phyloP scores from a whole-genome alignment of 2,888 invertebrate species.

The Coecobrya sp. region DNA sequence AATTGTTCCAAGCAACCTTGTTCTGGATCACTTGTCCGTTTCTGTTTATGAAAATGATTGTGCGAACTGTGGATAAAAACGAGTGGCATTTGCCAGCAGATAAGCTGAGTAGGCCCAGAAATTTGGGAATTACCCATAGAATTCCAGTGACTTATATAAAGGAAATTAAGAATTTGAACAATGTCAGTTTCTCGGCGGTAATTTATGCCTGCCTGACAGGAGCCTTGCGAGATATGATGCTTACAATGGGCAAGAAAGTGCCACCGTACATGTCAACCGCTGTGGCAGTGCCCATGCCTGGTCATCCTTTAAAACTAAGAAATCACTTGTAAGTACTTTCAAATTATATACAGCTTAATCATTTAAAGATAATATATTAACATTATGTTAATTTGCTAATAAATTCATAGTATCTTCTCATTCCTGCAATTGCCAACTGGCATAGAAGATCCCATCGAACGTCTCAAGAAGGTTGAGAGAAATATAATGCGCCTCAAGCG shows the following conservation, averaged over 20 bases:
- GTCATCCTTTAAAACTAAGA: slow-evolving; percentile 82
- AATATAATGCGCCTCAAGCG: slow-evolving; percentile 74
- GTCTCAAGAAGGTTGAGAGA: slow-evolving; percentile 77
- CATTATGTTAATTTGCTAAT: too few relatives aligned
- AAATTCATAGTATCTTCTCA: slow-evolving; percentile 83
- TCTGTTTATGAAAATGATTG: slow-evolving; percentile 78
- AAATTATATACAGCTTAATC: not conserved
- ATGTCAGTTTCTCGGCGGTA: slow-evolving; percentile 83
- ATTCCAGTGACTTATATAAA: slow-evolving; percentile 82
- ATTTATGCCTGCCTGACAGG: slow-evolving; percentile 81
- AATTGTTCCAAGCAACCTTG: slow-evolving; percentile 28
- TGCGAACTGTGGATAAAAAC: slow-evolving; percentile 78
- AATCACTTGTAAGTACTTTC: slow-evolving; percentile 83
- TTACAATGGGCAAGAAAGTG: slow-evolving; percentile 64
- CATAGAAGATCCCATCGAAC: slow-evolving; percentile 67
- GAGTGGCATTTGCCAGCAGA: slow-evolving; percentile 80
- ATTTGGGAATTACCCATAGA: slow-evolving; percentile 74
- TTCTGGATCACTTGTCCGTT: slow-evolving; percentile 81
- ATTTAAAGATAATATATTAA: too few relatives aligned
- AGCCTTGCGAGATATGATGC: slow-evolving; percentile 81
- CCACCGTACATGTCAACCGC: slow-evolving; percentile 80
- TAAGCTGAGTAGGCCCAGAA: slow-evolving; percentile 66
- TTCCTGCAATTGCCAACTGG: slow-evolving; percentile 83
- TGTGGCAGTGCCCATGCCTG: slow-evolving; percentile 83
- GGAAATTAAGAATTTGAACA: slow-evolving; percentile 80